Evolutionary conservation across 2,113 vertebrate genomes (phyloP).

Genomic region (Gracilinanus agilis): DNA sequence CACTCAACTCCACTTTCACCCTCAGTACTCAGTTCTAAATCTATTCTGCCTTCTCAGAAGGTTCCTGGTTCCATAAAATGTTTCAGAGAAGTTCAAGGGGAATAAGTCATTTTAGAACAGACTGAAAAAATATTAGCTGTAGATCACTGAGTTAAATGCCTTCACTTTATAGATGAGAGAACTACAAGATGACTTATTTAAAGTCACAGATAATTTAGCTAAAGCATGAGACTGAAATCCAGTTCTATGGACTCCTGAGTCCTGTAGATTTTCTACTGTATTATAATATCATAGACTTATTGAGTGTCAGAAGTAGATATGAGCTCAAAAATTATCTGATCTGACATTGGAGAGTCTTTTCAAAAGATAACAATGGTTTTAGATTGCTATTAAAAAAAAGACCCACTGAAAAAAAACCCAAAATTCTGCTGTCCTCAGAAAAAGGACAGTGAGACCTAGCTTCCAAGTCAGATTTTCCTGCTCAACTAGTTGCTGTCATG

Average conservation of each 20-base stretch:
- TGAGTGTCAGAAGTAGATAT: not conserved
- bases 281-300: not conserved
- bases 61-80: not conserved
- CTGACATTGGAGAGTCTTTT: not conserved
- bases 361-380: slow-evolving; percentile 21
- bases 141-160: not conserved
- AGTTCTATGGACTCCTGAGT: not conserved
- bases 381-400: not conserved
- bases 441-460: not conserved
- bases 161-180: not conserved
- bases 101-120: not conserved
- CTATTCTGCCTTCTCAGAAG: not conserved
- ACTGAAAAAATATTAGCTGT: not conserved
- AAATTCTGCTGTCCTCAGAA: not conserved
- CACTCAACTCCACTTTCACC: slow-evolving; percentile 12
- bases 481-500: not conserved
- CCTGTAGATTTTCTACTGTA: not conserved
- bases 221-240: not conserved
- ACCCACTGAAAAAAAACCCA: not conserved
- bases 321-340: not conserved
- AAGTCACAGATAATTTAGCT: not conserved
- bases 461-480: slow-evolving; percentile 4
- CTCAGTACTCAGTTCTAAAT: not conserved
- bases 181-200: not conserved
- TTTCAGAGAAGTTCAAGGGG: not conserved